Evolutionary conservation across 2,888 invertebrate species (phyloP).

Genomic region (Colostygia pectinataria): DNA sequence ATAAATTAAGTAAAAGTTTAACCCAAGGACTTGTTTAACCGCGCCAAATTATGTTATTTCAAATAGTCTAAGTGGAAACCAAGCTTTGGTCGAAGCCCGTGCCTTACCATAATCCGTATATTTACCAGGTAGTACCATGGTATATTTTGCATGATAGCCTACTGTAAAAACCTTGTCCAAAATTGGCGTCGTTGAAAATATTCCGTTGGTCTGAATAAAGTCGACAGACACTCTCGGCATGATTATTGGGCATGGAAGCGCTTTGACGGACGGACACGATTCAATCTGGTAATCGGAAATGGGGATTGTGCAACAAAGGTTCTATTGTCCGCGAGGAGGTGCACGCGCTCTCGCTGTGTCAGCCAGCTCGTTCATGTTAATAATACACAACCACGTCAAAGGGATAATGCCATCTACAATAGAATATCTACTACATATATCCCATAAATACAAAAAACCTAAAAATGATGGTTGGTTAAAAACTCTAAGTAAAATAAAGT

Average conservation of each 20-base stretch:
- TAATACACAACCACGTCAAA: constrained; percentile 35
- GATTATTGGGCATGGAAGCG: constrained; percentile 62
- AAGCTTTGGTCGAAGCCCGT: too few species aligned
- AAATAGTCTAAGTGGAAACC: too few species aligned
- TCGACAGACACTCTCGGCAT: constrained; percentile 35
- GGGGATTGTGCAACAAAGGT: constrained; percentile 79
- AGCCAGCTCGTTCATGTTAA: constrained; percentile 52
- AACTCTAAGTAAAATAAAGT: too few species aligned
- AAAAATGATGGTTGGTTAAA: too few species aligned
- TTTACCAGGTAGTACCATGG: too few species aligned
- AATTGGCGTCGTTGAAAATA: constrained; percentile 19
- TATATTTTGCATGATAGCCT: too few species aligned
- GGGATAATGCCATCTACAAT: neutral
- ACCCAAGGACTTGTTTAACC: too few species aligned
- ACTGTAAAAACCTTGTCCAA: too few species aligned
- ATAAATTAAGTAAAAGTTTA: too few species aligned
- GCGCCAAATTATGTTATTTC: too few species aligned
- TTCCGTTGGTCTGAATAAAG: constrained; percentile 18
- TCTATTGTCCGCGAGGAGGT: constrained; percentile 61
- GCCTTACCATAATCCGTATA: too few species aligned
- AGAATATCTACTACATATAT: neutral
- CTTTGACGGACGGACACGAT: constrained; percentile 74
- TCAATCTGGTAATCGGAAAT: constrained; percentile 83
- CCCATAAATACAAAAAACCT: too few species aligned
- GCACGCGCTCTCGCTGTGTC: constrained; percentile 35